Evolutionary conservation across 2,888 invertebrate species (phyloP).

Genomic region (Cephus nigrinus): DNA sequence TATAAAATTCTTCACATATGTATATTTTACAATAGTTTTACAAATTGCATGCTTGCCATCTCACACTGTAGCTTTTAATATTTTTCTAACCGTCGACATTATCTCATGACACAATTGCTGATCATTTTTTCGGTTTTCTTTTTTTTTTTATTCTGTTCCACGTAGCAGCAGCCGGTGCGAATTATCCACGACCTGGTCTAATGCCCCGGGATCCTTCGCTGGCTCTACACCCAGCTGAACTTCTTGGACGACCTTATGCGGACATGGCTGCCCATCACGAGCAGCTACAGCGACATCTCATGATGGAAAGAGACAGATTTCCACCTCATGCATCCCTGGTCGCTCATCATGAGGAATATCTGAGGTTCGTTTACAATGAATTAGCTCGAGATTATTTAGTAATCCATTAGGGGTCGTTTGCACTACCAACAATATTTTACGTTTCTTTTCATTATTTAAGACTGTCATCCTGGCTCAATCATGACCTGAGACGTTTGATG

Average conservation of each 20-base stretch:
- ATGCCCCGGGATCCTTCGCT: constrained; percentile 73
- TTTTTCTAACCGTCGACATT: neutral
- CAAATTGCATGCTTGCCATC: neutral
- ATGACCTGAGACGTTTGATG: neutral
- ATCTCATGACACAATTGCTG: neutral
- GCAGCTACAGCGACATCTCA: constrained; percentile 85
- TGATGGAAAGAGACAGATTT: constrained; percentile 84
- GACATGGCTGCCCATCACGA: constrained; percentile 86
- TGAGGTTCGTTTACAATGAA: constrained; percentile 67
- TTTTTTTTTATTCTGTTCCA: constrained; percentile 11
- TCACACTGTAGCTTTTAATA: neutral
- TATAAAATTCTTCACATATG: constrained; percentile 5
- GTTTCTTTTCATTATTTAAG: neutral
- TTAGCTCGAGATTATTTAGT: neutral
- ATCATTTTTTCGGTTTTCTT: constrained; percentile 5
- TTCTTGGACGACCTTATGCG: constrained; percentile 83
- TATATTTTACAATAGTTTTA: neutral
- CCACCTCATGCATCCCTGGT: constrained; percentile 73
- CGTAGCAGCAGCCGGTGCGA: constrained; percentile 68
- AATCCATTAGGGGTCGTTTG: neutral
- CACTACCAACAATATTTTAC: neutral
- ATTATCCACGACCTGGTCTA: constrained; percentile 73
- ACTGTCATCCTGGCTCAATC: neutral
- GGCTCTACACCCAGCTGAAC: constrained; percentile 80
- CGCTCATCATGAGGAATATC: constrained; percentile 76